Evolutionary conservation across 2,113 vertebrate genomes (phyloP), one percentile per base, ranked within the genome.

Genomic region (Sturnus vulgaris): DNA sequence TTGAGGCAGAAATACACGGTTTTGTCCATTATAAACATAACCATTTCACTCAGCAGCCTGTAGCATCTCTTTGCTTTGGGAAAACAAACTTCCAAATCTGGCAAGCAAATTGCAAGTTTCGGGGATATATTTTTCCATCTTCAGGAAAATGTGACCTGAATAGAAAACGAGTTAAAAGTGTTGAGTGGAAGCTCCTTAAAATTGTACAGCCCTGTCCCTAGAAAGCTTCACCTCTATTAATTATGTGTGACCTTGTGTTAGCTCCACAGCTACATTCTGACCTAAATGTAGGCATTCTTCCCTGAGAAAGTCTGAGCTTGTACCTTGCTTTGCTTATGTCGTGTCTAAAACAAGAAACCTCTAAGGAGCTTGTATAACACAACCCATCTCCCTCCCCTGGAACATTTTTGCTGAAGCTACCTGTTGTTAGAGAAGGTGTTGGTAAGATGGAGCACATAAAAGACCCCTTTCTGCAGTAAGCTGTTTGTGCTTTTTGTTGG

Each of bases 11-110:
- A 95, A 91, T 63, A 78, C 28, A 47, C 0, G 0, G 8, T 75
- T 94, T 82, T 84, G 73, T 94, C 69, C 57, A 75, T 91, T 81
- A 52, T 82, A 95, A 92, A 82, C 64, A 85, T 31, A 86, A 70
- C 15, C 3, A 37, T 86, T 93, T 81, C 42, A 55, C 20, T 70
- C n/a, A 86, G 66, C 20, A 61, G 53, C 76, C 64, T 44, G 46
- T 78, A 82, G n/a, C 47, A 69, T 90, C 55, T 35, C n/a, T 88
- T 44, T 77, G 25, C 18, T 82, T 92, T 90, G 75, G 75, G 80
- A 82, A 94, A 91, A 65, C 33, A 92, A 80, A 20, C 42, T 80
- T 90, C 90, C 23, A 59, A 19, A 77, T 72, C 84, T 86, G 75
- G 70, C 79, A 90, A 85, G n/a, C 46, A 59, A 81, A 53, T 73